phyloP scores from a whole-genome alignment of 2,113 vertebrate genomes.

The Campylomormyrus numenius region DNA sequence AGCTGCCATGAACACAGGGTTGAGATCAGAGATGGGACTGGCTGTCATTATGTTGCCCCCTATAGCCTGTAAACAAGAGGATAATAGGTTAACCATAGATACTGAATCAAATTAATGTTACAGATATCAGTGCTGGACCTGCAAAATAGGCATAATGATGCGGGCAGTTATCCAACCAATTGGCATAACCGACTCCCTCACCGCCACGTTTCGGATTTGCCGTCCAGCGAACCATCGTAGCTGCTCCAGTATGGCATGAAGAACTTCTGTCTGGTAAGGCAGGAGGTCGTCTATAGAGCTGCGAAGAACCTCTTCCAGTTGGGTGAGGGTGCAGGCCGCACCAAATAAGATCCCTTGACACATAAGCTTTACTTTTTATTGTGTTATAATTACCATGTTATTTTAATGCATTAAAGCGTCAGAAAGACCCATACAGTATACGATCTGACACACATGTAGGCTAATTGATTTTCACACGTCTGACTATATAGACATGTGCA shows the following conservation, averaged over 20 bases:
- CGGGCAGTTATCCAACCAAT: no score
- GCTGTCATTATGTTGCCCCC: constrained; percentile 96
- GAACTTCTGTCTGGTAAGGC: constrained; percentile 67
- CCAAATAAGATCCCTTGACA: constrained; percentile 74
- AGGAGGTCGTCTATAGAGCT: constrained; percentile 57
- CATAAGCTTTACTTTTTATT: background rate
- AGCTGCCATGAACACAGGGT: constrained; percentile 87
- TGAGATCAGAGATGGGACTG: constrained; percentile 96
- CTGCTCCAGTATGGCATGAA: constrained; percentile 78
- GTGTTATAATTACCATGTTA: background rate
- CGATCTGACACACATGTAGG: background rate
- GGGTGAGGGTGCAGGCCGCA: constrained; percentile 71
- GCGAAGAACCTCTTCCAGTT: constrained; percentile 64
- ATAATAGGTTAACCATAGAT: background rate
- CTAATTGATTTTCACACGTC: background rate
- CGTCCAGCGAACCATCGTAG: constrained; percentile 87
- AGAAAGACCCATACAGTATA: background rate
- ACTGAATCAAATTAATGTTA: background rate
- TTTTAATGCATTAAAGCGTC: background rate
- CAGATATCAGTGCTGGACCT: background rate
- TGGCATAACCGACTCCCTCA: constrained; percentile 51
- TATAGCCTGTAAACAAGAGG: constrained; percentile 64
- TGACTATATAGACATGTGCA: background rate
- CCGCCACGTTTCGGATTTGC: constrained; percentile 90
- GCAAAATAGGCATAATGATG: background rate